A percentile compares a stretch with the other conserved stretches of the same genome.
Evolutionary conservation across 2,888 invertebrate genomes (phyloP).

Genomic region (Corbicula japonica): DNA sequence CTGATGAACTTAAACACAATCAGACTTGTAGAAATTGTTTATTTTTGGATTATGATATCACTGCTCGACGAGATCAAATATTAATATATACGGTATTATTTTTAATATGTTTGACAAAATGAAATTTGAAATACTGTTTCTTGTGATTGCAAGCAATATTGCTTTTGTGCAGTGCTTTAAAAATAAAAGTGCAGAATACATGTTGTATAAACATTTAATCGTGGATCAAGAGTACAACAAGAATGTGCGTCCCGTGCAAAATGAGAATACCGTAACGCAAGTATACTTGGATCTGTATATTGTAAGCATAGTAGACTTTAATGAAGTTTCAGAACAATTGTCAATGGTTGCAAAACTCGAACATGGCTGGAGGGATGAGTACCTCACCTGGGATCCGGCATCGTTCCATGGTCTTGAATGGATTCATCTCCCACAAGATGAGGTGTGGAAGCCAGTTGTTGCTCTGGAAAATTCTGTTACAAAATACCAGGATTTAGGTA

Average conservation of each 20-base stretch:
- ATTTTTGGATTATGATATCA: too few relatives aligned
- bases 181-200: too few relatives aligned
- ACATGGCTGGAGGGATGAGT: slow-evolving; percentile 41
- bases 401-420: slow-evolving; percentile 27
- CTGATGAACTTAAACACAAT: too few relatives aligned
- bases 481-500: slow-evolving; percentile 29
- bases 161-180: too few relatives aligned
- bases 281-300: slow-evolving; percentile 33
- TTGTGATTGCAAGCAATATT: too few relatives aligned
- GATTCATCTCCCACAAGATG: slow-evolving; percentile 25
- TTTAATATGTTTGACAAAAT: too few relatives aligned
- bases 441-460: slow-evolving; percentile 41
- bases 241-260: slow-evolving; percentile 36
- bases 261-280: slow-evolving; percentile 8
- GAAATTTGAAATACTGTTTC: too few relatives aligned
- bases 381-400: slow-evolving; percentile 34
- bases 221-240: slow-evolving; percentile 31
- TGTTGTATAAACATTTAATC: slow-evolving; percentile 29
- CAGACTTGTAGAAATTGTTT: too few relatives aligned
- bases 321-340: slow-evolving; percentile 49
- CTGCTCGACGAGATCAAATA: too few relatives aligned
- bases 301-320: slow-evolving; percentile 44
- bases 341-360: slow-evolving; percentile 31
- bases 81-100: too few relatives aligned
- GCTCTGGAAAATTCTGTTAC: slow-evolving; percentile 44